Base-by-base conservation (phyloP, 1,140 invertebrate genomes). In the Asbolus verrucosus region DNA sequence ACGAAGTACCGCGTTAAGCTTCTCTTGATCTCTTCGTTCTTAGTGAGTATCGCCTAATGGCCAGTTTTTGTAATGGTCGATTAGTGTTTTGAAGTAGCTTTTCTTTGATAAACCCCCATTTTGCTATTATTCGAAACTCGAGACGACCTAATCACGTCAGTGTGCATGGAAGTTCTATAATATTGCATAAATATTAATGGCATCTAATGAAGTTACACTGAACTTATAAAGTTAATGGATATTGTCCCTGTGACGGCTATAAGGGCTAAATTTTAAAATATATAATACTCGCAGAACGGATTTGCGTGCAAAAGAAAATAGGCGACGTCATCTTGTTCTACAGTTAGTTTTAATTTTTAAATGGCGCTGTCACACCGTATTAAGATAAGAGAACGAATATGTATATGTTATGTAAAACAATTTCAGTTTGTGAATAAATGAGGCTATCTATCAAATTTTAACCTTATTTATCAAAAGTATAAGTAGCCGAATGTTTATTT, bases 331-430 rank as follows among this genome's bases (percentile, higher is more conserved):
- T 54, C 11, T 21, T 46, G 46, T 30, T 54, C 11, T 54, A 54
- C 24, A 54, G 46, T 21, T 14, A 11, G 46, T 54, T 54, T 54
- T 54, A 54, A 54, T 54, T 54, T 54, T 54, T 54, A 54, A 54
- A 54, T 54, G 46, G 46, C 46, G 46, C 46, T 54, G 46, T 54
- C 46, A 54, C n/a, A 54, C 9, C 19, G 46, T 54, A 54, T 54
- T 54, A 54, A 54, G 46, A 54, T 54, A 54, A 54, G 46, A 46
- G 18, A 13, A 11, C 14, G 21, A n/a, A 54, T 13, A 15, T 46
- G 18, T n/a, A 54, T 54, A 21, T 13, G 46, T 13, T 27, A 54
- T 13, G 46, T 9, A 54, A 54, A 54, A 54, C 21, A 24, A 54
- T 54, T 54, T 54, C 21, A 30, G 18, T 54, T 54, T 54, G 1